phyloP scores from a whole-genome alignment of 2,113 vertebrate species.

The Boleophthalmus pectinirostris region DNA sequence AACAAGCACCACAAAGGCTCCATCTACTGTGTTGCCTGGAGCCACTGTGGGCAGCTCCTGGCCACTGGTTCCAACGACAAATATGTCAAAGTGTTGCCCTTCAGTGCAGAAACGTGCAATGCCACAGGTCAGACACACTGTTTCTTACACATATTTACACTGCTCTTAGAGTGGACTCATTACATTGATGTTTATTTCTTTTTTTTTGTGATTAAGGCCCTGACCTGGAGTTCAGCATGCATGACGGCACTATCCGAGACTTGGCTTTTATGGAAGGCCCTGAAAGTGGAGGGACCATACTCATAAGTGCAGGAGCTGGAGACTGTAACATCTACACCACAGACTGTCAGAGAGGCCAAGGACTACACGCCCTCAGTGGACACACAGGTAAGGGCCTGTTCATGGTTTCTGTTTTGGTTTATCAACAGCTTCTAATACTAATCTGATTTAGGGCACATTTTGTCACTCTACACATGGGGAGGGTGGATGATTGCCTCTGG shows the following conservation, averaged over 20 bases:
- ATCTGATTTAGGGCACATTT: slow-evolving; percentile 86
- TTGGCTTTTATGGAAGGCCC: slow-evolving; percentile 99
- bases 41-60: slow-evolving; percentile 93
- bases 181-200: background rate
- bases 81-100: slow-evolving; percentile 97
- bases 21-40: slow-evolving; percentile 98
- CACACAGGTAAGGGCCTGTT: slow-evolving; percentile 69
- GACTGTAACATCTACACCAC: slow-evolving; percentile 87
- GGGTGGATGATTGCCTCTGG: slow-evolving; percentile 99
- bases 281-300: slow-evolving; percentile 93
- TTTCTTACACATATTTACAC: background rate
- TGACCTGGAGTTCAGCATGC: slow-evolving; percentile 96
- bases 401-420: background rate
- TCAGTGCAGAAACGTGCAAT: slow-evolving; percentile 95
- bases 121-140: slow-evolving; percentile 85
- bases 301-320: slow-evolving; percentile 97
- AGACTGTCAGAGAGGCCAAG: slow-evolving; percentile 81
- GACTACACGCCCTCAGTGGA: slow-evolving; percentile 91
- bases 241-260: slow-evolving; percentile 97
- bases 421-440: background rate
- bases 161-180: background rate
- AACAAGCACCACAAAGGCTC: slow-evolving; percentile 99
- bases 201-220: slow-evolving; percentile 78
- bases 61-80: slow-evolving; percentile 98
- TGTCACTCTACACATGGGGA: slow-evolving; percentile 97